phyloP scores from a whole-genome alignment of 1,140 invertebrate genomes.

The Conus betulinus region DNA sequence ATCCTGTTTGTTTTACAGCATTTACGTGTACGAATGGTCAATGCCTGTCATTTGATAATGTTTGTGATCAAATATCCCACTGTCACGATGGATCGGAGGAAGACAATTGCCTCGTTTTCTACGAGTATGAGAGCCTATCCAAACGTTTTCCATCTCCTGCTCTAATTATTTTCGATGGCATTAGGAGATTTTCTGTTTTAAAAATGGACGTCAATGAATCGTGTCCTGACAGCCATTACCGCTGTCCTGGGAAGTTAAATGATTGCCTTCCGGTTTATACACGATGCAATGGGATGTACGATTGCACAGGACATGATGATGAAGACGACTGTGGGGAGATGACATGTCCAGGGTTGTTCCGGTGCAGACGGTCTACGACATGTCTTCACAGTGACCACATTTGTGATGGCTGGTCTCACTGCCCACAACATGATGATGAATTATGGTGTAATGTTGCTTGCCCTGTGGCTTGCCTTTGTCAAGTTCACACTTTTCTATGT shows the following conservation, averaged over 20 bases:
- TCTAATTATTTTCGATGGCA: neutral
- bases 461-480: neutral
- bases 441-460: neutral
- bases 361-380: neutral
- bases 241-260: neutral
- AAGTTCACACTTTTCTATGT: conserved; percentile 4
- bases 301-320: conserved; percentile 13
- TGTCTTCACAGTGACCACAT: conserved; percentile 8
- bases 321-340: neutral
- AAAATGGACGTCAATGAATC: neutral
- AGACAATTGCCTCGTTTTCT: neutral
- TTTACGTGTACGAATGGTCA: conserved; percentile 6
- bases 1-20: neutral
- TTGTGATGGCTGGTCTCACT: conserved; percentile 14
- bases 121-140: neutral
- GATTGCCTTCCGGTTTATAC: neutral
- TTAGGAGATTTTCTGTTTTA: neutral
- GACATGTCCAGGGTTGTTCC: conserved; percentile 17
- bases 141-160: neutral
- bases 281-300: conserved; percentile 18
- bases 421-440: conserved; percentile 15
- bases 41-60: neutral
- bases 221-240: conserved; percentile 16
- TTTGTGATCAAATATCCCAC: neutral
- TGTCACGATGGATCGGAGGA: neutral